Base-by-base conservation (phyloP, 2,113 vertebrate genomes). In the Xiphophorus maculatus region DNA sequence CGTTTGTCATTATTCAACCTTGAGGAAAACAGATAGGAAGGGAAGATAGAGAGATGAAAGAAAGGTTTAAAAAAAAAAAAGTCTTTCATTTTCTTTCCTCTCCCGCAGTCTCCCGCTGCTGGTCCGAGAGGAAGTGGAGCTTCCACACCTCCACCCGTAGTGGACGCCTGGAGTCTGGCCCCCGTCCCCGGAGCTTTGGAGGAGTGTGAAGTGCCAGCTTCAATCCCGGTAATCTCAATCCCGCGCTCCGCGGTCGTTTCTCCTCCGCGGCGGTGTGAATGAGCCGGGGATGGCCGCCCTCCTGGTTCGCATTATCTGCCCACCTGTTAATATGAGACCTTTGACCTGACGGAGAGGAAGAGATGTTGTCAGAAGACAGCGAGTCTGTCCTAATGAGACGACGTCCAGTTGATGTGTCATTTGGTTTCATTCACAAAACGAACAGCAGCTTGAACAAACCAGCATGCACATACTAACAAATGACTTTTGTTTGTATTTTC, bases 191-290 rank as follows among this genome's bases (percentile, higher is more conserved):
- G 72, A 86, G 79, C 79, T 92, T 94, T 91, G 93, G 92, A 92
- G 87, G 91, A 94, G 94, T 91, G 91, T 81, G 91, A 91, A 91
- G 94, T 96, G 95, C 95, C 95, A 96, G 93, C 90, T 96, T 93
- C 95, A 97, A 96, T 97, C 78, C 95, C 95, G 93, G 88, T 91
- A 87, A 94, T 93, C 94, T 94, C 93, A 93, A 92, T 93, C 96
- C 94, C 94, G 91, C 30, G 66, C 51, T 32, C 9, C 11, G 70
- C 74, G 71, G 77, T 78, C 76, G 71, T 85, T 67, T 69, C 30
- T 60, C 71, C 30, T 60, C 28, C 66, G 70, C 84, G 90, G 82
- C 81, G 74, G 87, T 83, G 87, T 87, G 91, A 89, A 83, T 91
- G 67, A 91, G 80, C 28, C 72, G 87, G 85, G 71, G 86, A 86